A percentile compares a stretch with the other conserved stretches of the same genome.
Conservation (phyloP, 2,797 vertebrate genomes). For the Xiphorhynchus erythropygius region DNA sequence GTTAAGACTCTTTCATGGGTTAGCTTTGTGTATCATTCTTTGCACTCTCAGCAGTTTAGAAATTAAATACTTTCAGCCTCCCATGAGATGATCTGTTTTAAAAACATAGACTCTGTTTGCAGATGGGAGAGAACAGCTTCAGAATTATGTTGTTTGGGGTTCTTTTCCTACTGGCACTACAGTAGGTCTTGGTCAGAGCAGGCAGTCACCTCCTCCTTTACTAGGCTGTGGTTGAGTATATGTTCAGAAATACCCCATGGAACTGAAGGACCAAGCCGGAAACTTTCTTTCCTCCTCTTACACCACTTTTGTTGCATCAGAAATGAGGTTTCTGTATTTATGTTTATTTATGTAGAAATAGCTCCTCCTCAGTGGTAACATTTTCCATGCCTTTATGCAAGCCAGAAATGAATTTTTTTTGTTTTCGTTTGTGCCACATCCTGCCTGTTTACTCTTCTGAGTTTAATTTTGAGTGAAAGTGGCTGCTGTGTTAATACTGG, state of each 20-base stretch:
- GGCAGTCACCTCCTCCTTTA: neutral
- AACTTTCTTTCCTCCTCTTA: neutral
- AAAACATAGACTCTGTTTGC: slow-evolving; percentile 1
- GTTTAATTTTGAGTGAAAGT: neutral
- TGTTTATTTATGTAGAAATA: neutral
- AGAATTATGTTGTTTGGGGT: neutral
- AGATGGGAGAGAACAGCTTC: neutral
- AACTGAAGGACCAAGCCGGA: neutral
- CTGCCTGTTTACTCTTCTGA: neutral
- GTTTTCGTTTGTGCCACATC: neutral
- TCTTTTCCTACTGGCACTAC: neutral
- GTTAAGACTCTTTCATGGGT: slow-evolving; percentile 34
- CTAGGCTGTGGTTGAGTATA: neutral
- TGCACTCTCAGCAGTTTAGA: slow-evolving; percentile 44
- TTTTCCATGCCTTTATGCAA: neutral
- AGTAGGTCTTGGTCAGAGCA: neutral
- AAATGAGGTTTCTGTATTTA: neutral
- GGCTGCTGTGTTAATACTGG: neutral
- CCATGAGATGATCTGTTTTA: slow-evolving; percentile 33
- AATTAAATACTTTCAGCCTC: slow-evolving; percentile 19
- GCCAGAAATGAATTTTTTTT: neutral
- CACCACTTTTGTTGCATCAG: neutral
- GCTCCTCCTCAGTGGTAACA: neutral
- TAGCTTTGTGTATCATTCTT: slow-evolving; percentile 1
- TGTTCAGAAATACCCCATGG: neutral